Base-by-base conservation (phyloP, 1,140 invertebrate genomes). In the Drosophila parabipectinata region DNA sequence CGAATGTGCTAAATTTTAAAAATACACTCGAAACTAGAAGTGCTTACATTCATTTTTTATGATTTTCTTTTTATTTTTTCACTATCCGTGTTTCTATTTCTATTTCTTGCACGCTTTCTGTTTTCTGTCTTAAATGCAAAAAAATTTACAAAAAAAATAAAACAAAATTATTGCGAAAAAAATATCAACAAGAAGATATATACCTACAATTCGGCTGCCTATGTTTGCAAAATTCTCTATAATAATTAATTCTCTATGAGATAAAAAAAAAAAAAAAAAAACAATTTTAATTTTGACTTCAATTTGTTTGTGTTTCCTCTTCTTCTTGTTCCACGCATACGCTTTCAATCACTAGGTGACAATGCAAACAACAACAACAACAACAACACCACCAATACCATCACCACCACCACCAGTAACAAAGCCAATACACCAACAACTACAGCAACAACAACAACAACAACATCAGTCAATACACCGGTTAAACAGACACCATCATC, bases 291-390 rank as follows among this genome's bases (percentile, higher is more conserved):
- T 87, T 87, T 85, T 66, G 71, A 88, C 82, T 87, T 89, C 84
- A 88, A 87, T 87, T 87, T 87, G 71, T 83, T 87, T 87, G 75
- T 89, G 83, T 87, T 88, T 85, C 84, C 79, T 84, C 83, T 82
- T 66, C 60, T 80, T 76, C 72, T 87, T 79, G 79, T 77, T 88
- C 67, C 76, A 83, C 75, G 77, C 78, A 87, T 81, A 76, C 81
- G 83, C 82, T 82, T 88, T 82, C 41, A 88, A 87, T 79, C 71
- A 85, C 75, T 81, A 85, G 81, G 84, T 79, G 79, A 88, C 74
- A 79, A 83, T 79, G 76, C 71, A 64, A 85, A 87, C 77, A 84
- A 85, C 76, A 78, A 61, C 41, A 75, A 68, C 68, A 73, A 59
- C 75, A 69, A 60, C 58, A 78, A n/a, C 6, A 28, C 5, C 26